Conservation (phyloP, 1,140 invertebrate genomes). For the Microplitis mediator region DNA sequence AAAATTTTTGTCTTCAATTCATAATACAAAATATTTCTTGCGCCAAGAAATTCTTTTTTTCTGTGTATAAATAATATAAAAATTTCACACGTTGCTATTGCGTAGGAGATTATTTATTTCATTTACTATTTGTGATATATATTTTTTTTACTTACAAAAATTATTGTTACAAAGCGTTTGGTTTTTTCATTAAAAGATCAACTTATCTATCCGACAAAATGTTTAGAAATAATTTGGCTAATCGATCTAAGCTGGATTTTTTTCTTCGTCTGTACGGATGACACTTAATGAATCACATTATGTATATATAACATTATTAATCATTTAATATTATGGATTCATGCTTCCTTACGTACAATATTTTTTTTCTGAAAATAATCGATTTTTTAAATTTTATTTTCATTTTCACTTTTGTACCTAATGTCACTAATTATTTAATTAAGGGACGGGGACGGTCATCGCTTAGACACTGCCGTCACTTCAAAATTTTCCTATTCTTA, state of each 20-base stretch:
- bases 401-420: constrained; percentile 13
- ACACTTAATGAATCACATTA: constrained; percentile 25
- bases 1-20: too few relatives aligned
- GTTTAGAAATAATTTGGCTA: constrained; percentile 12
- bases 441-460: constrained; percentile 34
- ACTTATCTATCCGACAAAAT: constrained; percentile 21
- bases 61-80: constrained; percentile 1
- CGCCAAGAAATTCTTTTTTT: too few relatives aligned
- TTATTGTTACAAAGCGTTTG: constrained; percentile 37
- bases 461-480: constrained; percentile 26
- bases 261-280: constrained; percentile 3
- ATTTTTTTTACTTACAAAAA: constrained; percentile 34
- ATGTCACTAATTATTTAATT: constrained; percentile 26
- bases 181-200: constrained; percentile 21
- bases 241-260: constrained; percentile 19
- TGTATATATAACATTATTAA: constrained; percentile 17
- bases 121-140: constrained; percentile 32
- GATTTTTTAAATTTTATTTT: constrained; percentile 25
- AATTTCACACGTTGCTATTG: background rate
- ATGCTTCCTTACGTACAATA: constrained; percentile 27
- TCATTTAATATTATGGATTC: constrained; percentile 18
- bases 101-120: constrained; percentile 14
- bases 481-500: background rate
- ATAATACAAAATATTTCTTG: too few relatives aligned
- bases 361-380: constrained; percentile 31